These are phyloP conservation scores for Serrognathus titanus DNA, from an alignment of 2,888 invertebrate genomes.

Conservation along the genomic window DNA sequence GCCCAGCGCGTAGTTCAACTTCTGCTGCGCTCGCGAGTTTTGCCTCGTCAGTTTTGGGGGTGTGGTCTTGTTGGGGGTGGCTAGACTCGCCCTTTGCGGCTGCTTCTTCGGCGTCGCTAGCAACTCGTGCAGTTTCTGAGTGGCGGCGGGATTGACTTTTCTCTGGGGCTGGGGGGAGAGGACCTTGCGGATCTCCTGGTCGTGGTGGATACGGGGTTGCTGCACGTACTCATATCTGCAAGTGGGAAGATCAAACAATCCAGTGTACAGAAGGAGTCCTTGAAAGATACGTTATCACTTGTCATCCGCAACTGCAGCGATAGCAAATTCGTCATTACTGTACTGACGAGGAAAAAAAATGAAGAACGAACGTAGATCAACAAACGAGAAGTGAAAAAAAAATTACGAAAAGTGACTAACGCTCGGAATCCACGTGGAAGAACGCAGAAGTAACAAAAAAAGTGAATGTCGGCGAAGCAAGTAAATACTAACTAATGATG, in stretches of 20 bases:
- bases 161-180: conserved; percentile 50
- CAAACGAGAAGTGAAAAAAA: too few species aligned
- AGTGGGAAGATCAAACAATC: background rate
- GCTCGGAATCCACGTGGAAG: too few species aligned
- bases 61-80: conserved; percentile 32
- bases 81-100: conserved; percentile 32
- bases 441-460: too few species aligned
- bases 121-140: conserved; percentile 73
- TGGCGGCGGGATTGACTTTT: conserved; percentile 62
- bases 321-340: background rate
- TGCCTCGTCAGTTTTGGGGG: conserved; percentile 18
- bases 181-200: conserved; percentile 25
- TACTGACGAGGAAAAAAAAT: too few species aligned
- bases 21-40: conserved; percentile 54
- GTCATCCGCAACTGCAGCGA: background rate
- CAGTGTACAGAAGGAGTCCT: too few species aligned
- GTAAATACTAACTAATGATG: too few species aligned
- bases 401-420: too few species aligned
- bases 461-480: too few species aligned
- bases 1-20: conserved; percentile 53
- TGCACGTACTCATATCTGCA: conserved; percentile 35
- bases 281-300: too few species aligned
- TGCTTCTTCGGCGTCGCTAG: conserved; percentile 68
- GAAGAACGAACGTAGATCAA: too few species aligned
- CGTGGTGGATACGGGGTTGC: conserved; percentile 13